Percentiles rank a stretch among this genome's conserved stretches.
Conservation (phyloP, 2,113 vertebrate species). For the Psettodes erumei region DNA sequence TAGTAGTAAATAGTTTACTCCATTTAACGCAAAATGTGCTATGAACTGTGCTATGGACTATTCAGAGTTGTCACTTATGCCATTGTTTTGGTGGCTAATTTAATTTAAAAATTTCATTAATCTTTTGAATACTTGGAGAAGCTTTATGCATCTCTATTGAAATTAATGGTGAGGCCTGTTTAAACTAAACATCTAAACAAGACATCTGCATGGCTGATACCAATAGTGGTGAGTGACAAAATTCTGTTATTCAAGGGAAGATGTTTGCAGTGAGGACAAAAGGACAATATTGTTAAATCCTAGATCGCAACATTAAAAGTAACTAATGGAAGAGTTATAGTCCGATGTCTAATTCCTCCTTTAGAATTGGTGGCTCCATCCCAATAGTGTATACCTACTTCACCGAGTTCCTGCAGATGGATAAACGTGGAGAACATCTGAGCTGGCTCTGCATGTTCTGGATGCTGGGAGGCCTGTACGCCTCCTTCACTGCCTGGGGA, state of each 20-base stretch:
- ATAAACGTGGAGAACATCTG: conserved; percentile 97
- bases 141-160: background rate
- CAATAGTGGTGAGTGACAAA: no score
- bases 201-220: no score
- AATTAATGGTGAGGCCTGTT: background rate
- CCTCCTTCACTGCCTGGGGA: conserved; percentile 95
- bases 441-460: conserved; percentile 95
- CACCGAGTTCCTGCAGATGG: conserved; percentile 96
- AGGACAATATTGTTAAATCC: background rate
- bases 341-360: conserved; percentile 10
- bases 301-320: background rate
- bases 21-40: no score
- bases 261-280: background rate
- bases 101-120: no score
- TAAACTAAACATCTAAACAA: no score
- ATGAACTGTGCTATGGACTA: no score
- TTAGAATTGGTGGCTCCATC: conserved; percentile 93
- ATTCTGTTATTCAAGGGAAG: no score
- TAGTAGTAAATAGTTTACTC: no score
- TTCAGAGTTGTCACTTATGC: no score
- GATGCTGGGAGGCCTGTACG: conserved; percentile 94
- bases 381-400: conserved; percentile 98
- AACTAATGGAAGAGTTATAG: background rate
- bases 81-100: no score
- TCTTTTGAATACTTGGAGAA: no score